phyloP scores from a whole-genome alignment of 2,113 vertebrate genomes.

The Lepisosteus oculatus region DNA sequence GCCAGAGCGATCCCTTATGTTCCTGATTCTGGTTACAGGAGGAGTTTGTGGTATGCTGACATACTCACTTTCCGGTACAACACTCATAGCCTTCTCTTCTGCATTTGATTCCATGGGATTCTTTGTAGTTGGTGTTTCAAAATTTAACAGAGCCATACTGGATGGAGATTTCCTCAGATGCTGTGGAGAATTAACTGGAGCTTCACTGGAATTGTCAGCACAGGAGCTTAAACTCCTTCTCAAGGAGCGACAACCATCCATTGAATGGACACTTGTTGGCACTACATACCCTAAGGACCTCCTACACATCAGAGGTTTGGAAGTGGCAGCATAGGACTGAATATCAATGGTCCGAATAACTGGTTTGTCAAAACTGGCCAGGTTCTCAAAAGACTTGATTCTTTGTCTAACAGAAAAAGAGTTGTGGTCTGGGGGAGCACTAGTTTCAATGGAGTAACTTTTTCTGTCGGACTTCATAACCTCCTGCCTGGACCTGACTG shows the following conservation, averaged over 20 bases:
- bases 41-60: constrained; percentile 32
- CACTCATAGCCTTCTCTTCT: constrained; percentile 15
- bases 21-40: constrained; percentile 53
- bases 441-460: constrained; percentile 68
- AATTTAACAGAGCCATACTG: constrained; percentile 19
- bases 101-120: constrained; percentile 5
- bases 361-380: constrained; percentile 80
- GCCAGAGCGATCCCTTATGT: constrained; percentile 29
- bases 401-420: constrained; percentile 90
- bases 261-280: constrained; percentile 28
- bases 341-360: constrained; percentile 64
- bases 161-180: constrained; percentile 46
- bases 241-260: constrained; percentile 42
- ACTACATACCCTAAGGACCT: constrained; percentile 67
- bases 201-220: constrained; percentile 51
- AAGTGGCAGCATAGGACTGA: constrained; percentile 53
- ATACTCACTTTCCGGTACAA: constrained; percentile 8
- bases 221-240: constrained; percentile 77
- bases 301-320: constrained; percentile 66
- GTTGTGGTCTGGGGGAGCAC: constrained; percentile 65
- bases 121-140: constrained; percentile 30
- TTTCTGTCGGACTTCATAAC: constrained; percentile 52
- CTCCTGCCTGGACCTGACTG: constrained; percentile 39
- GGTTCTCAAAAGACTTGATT: constrained; percentile 94
- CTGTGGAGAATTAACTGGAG: constrained; percentile 12